phyloP scores from a whole-genome alignment of 1,140 invertebrate genomes.

The Aphelinus certus region DNA sequence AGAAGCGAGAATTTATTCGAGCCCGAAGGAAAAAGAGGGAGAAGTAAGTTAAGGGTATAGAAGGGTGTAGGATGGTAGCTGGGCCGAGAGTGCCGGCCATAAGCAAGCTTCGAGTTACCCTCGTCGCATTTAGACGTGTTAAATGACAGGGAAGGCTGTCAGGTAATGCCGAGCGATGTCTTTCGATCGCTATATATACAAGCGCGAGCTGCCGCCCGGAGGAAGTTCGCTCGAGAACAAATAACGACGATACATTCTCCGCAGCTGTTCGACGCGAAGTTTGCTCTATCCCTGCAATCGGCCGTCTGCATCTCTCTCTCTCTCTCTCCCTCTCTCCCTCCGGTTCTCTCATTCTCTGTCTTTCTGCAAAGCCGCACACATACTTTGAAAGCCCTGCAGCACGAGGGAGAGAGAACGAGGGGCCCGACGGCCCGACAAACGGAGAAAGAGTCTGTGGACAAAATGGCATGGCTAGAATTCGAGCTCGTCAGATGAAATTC shows the following conservation, averaged over 20 bases:
- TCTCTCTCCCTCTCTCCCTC: not conserved
- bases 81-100: not conserved
- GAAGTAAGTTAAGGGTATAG: no score
- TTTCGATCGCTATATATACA: slow-evolving; percentile 11
- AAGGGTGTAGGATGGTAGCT: no score
- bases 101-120: slow-evolving; percentile 37
- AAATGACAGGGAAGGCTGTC: slow-evolving; percentile 39
- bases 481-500: no score
- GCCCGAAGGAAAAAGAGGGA: no score
- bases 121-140: slow-evolving; percentile 30
- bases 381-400: no score
- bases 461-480: no score
- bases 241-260: slow-evolving; percentile 55
- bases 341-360: not conserved
- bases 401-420: not conserved
- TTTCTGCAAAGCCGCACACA: not conserved
- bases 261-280: slow-evolving; percentile 49
- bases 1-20: not conserved
- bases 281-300: slow-evolving; percentile 19
- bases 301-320: not conserved
- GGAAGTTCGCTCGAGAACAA: slow-evolving; percentile 47
- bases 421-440: not conserved
- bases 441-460: no score
- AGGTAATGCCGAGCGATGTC: slow-evolving; percentile 23
- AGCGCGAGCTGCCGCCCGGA: slow-evolving; percentile 27